Conservation (phyloP, 2,888 invertebrate genomes). For the Torymus aiolomorphi region DNA sequence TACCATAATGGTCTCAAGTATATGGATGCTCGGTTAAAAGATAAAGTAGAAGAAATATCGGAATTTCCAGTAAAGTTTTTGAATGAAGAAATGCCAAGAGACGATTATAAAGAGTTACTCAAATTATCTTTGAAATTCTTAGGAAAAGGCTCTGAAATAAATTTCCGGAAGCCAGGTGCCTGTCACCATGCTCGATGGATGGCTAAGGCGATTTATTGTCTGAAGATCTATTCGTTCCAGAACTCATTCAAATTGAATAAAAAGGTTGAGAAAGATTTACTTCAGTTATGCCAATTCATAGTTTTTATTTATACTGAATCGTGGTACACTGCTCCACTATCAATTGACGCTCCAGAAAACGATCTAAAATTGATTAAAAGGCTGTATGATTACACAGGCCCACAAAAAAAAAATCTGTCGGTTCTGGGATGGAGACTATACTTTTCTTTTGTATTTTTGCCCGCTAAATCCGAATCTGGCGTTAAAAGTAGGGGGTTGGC, state of each 20-base stretch:
- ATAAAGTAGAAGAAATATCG: neutral
- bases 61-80: conserved; percentile 1
- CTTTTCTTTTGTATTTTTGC: too few relatives aligned
- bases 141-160: too few relatives aligned
- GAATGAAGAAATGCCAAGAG: conserved; percentile 36
- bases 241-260: conserved; percentile 55
- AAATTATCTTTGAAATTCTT: too few relatives aligned
- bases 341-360: conserved; percentile 54
- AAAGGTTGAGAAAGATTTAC: too few relatives aligned
- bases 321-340: conserved; percentile 56
- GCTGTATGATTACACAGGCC: conserved; percentile 45
- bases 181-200: conserved; percentile 66
- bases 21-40: too few relatives aligned
- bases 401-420: too few relatives aligned
- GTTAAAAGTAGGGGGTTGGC: too few relatives aligned
- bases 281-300: conserved; percentile 53
- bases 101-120: conserved; percentile 61
- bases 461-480: too few relatives aligned
- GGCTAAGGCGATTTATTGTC: conserved; percentile 61
- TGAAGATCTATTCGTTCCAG: conserved; percentile 63
- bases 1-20: conserved; percentile 35
- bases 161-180: too few relatives aligned
- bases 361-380: conserved; percentile 58
- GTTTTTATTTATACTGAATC: conserved; percentile 54
- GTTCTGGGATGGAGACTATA: too few relatives aligned